Evolutionary conservation across 2,888 invertebrate genomes (phyloP), one percentile per base, ranked within the genome.

Genomic region (Mylabris sibirica): DNA sequence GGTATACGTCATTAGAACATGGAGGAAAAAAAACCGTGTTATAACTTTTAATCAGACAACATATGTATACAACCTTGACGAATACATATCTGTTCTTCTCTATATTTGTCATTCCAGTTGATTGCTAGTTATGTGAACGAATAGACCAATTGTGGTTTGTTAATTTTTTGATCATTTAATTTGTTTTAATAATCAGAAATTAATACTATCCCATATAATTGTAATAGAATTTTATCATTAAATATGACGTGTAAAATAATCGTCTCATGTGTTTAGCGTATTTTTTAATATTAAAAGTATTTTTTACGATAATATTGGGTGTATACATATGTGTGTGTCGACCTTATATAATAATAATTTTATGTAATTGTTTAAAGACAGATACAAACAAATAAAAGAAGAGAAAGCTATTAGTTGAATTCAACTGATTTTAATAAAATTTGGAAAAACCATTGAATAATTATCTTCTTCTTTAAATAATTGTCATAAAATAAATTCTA

Each of bases 21-120:
- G 0, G 12, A 41, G n/a, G 6, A 38, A 44, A 17, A 49, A 49
- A 49, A 49, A 20, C 20, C 3, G 20, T 49, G 49, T 49, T 49
- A 11, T 49, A 49, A 49, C 49, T 20, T 11, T 20, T 20, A 49
- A 49, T 49, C 49, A 49, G 49, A 11, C 49, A 49, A 22, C 49
- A 49, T 49, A 49, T 49, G 20, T 49, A 49, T 20, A 49, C 49
- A 49, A 49, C 49, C 49, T 49, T 49, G 49, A 49, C 49, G 49
- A n/a, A 49, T 20, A 49, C 41, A 44, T 49, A 49, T 49, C 49
- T 49, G 49, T 49, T 49, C 49, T 49, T 49, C 49, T 49, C 49
- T 49, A 9, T 49, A 49, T 49, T 49, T 49, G 49, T 49, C 49
- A 49, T 20, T 8, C 20, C 49, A 49, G 49, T 49, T 49, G 49